A percentile compares a stretch with the other conserved stretches of the same genome.
These are phyloP conservation scores for Himalopsyche phryganea DNA, from an alignment of 1,140 invertebrate species.

Conservation along the genomic window DNA sequence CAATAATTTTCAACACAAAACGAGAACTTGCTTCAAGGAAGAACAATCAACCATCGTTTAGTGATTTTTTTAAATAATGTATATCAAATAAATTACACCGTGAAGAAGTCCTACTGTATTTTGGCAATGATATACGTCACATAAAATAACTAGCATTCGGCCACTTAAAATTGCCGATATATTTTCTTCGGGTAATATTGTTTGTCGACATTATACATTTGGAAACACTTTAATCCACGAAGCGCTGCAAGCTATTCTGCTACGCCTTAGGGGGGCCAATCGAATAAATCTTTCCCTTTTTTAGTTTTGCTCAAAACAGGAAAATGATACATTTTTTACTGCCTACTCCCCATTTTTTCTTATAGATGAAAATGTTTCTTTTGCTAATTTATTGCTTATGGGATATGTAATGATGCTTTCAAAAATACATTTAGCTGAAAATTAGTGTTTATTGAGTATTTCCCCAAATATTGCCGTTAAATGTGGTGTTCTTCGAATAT, in stretches of 20 bases:
- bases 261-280: not conserved
- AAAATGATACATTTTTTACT: conserved; percentile 23
- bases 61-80: no score
- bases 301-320: conserved; percentile 14
- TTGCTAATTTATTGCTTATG: conserved; percentile 11
- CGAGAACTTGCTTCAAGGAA: no score
- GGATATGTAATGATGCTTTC: conserved; percentile 17
- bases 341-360: conserved; percentile 3
- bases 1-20: no score
- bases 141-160: conserved; percentile 10
- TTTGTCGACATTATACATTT: conserved; percentile 31
- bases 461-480: not conserved
- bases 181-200: conserved; percentile 26
- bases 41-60: no score
- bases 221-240: conserved; percentile 25
- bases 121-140: conserved; percentile 2
- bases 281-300: conserved; percentile 20
- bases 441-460: conserved; percentile 4
- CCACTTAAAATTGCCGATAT: conserved; percentile 26
- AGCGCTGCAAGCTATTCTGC: not conserved
- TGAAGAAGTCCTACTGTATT: no score
- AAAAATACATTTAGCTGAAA: conserved; percentile 14
- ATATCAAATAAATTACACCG: no score
- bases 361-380: conserved; percentile 11
- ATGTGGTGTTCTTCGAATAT: no score